A percentile compares a stretch with the other conserved stretches of the same genome.
Evolutionary conservation across 2,797 vertebrate genomes (phyloP).

Genomic region (Sternotherus odoratus): DNA sequence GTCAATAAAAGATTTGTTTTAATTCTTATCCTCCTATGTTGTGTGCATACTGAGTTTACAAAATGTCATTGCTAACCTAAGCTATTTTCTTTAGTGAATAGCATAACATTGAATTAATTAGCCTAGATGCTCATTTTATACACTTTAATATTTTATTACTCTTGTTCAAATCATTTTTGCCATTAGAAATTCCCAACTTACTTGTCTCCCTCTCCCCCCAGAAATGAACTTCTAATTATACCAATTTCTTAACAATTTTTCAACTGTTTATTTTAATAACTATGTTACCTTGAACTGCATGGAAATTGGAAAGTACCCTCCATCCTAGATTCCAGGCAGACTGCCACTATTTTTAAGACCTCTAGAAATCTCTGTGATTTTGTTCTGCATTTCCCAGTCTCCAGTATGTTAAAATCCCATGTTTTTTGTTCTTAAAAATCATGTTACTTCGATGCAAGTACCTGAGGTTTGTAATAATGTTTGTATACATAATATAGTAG

Average conservation of each 20-base stretch:
- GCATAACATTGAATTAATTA: neutral
- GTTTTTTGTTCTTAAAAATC: slow-evolving; percentile 54
- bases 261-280: neutral
- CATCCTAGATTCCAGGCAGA: neutral
- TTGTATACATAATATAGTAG: slow-evolving; percentile 59
- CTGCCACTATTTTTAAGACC: slow-evolving; percentile 9
- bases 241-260: neutral
- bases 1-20: neutral
- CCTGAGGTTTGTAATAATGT: slow-evolving; percentile 37
- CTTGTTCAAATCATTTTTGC: neutral
- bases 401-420: neutral
- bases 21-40: neutral
- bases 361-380: slow-evolving; percentile 24
- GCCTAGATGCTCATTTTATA: neutral
- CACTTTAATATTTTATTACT: neutral
- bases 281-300: neutral
- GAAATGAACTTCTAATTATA: slow-evolving; percentile 3
- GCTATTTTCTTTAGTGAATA: neutral
- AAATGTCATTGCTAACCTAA: neutral
- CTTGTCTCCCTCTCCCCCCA: neutral
- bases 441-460: neutral
- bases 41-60: neutral
- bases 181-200: neutral
- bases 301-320: slow-evolving; percentile 3
- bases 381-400: slow-evolving; percentile 47